Evolutionary conservation across 1,140 invertebrate species (phyloP).

Genomic region (Eumeta japonica): DNA sequence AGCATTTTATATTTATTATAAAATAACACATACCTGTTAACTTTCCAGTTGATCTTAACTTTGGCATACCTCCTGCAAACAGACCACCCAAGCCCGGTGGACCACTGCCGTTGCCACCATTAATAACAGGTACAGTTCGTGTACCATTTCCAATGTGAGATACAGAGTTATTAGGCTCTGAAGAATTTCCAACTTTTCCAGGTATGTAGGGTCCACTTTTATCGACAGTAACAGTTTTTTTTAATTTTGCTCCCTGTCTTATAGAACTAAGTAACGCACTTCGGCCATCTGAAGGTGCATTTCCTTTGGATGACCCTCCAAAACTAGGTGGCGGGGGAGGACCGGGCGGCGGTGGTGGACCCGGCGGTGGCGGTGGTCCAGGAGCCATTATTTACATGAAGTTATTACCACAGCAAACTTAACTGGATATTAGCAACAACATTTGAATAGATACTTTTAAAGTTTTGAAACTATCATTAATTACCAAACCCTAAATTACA

Average conservation of each 20-base stretch:
- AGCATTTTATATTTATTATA: too few species aligned
- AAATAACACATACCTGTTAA: constrained; percentile 46
- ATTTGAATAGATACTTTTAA: constrained; percentile 8
- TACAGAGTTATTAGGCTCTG: constrained; percentile 15
- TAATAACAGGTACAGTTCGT: constrained; percentile 45
- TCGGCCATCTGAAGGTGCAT: constrained; percentile 58
- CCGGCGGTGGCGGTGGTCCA: constrained; percentile 56
- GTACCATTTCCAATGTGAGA: constrained; percentile 32
- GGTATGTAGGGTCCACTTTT: constrained; percentile 78
- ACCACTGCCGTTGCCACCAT: constrained; percentile 52
- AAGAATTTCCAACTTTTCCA: constrained; percentile 55
- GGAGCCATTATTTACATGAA: constrained; percentile 30
- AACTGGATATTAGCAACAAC: constrained; percentile 6
- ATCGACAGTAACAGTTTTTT: constrained; percentile 85
- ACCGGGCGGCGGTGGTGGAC: constrained; percentile 60
- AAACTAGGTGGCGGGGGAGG: constrained; percentile 66
- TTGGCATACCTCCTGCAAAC: constrained; percentile 85
- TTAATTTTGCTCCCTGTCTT: constrained; percentile 75
- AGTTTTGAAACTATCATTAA: constrained; percentile 5
- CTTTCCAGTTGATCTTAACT: constrained; percentile 74
- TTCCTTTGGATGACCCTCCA: constrained; percentile 54
- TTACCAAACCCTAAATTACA: constrained; percentile 14
- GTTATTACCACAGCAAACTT: constrained; percentile 11
- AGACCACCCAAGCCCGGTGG: constrained; percentile 70
- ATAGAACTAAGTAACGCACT: constrained; percentile 78